These are phyloP conservation scores for Rhynchophorus ferrugineus DNA, from an alignment of 1,140 invertebrate species.

Conservation along the genomic window DNA sequence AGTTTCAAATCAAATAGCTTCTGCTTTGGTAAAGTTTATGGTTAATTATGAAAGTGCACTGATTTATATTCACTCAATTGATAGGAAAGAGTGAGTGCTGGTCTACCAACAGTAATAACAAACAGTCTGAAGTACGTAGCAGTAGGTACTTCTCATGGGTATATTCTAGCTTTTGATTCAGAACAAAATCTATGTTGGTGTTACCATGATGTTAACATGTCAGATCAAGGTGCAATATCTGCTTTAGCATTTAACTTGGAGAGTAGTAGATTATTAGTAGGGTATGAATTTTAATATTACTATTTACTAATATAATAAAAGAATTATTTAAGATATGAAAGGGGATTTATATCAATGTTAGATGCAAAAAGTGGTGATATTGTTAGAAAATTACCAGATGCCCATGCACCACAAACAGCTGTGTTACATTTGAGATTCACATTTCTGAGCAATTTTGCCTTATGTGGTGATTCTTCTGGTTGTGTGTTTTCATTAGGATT, in stretches of 20 bases:
- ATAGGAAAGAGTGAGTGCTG: conserved; percentile 82
- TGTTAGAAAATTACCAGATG: conserved; percentile 72
- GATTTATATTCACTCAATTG: conserved; percentile 26
- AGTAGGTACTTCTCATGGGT: conserved; percentile 88
- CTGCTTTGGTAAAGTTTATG: conserved; percentile 58
- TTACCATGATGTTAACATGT: conserved; percentile 57
- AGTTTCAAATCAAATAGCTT: conserved; percentile 76
- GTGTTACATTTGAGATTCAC: conserved; percentile 77
- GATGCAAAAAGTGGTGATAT: conserved; percentile 71
- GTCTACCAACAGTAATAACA: conserved; percentile 74
- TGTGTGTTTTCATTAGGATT: conserved; percentile 95
- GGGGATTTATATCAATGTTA: conserved; percentile 79
- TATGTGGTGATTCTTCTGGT: conserved; percentile 91
- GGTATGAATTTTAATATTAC: conserved; percentile 43
- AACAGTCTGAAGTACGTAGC: conserved; percentile 73
- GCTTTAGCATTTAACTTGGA: conserved; percentile 81
- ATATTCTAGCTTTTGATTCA: conserved; percentile 82
- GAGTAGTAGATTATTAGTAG: conserved; percentile 75
- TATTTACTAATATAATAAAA: background rate
- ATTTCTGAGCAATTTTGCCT: conserved; percentile 48
- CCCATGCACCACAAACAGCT: conserved; percentile 79
- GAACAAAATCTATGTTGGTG: conserved; percentile 82
- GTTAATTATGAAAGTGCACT: conserved; percentile 1
- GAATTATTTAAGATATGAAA: conserved; percentile 54
- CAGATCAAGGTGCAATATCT: conserved; percentile 75